phyloP scores from a whole-genome alignment of 2,888 invertebrate genomes.

The Gastracanthus pulcherrimus region DNA sequence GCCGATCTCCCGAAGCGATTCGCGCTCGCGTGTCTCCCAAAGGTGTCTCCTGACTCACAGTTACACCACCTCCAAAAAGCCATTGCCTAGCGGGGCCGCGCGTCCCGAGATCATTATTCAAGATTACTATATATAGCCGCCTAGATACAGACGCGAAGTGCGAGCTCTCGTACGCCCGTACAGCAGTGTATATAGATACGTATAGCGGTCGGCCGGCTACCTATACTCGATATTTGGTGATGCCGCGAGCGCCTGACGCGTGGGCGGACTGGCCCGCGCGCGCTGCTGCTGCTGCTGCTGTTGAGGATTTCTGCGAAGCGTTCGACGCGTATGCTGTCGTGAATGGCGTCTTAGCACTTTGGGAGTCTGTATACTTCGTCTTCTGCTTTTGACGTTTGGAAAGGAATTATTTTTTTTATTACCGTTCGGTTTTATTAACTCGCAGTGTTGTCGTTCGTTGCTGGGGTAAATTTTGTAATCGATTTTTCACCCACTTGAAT shows the following conservation, averaged over 20 bases:
- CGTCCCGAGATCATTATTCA: conserved; percentile 64
- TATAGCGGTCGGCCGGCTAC: not conserved
- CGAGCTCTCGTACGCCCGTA: conserved; percentile 3
- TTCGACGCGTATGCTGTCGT: not conserved
- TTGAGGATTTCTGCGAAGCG: conserved; percentile 30
- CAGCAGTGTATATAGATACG: conserved; percentile 9
- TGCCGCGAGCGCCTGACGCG: conserved; percentile 67
- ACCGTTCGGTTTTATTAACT: too few species aligned
- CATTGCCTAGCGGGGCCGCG: not conserved
- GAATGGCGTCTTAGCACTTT: too few species aligned
- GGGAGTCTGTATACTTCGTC: too few species aligned
- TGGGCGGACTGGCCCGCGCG: conserved; percentile 69
- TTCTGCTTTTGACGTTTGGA: too few species aligned
- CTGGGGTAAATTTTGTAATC: too few species aligned
- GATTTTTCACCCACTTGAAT: too few species aligned
- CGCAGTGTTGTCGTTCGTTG: too few species aligned
- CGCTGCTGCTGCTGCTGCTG: not conserved
- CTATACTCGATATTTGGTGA: conserved; percentile 75
- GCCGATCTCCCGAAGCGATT: not conserved
- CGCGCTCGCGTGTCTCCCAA: not conserved
- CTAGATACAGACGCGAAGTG: conserved; percentile 59
- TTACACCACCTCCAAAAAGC: not conserved
- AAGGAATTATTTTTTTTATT: too few species aligned
- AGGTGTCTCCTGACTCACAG: not conserved
- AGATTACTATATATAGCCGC: conserved; percentile 70